Evolutionary conservation across 2,113 vertebrate species (phyloP).

Genomic region (human (Homo sapiens)): GRCh38 chr15:72950501-72951000

Average conservation of each 20-base stretch:
- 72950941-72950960: background rate
- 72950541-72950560: background rate
- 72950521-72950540: background rate
- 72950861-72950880: background rate
- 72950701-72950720: background rate
- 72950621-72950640: background rate
- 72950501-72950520: background rate
- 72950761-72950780: background rate
- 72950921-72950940: background rate
- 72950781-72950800: background rate
- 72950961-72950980: background rate
- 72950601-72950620: background rate
- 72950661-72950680: background rate
- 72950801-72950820: background rate
- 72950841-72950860: background rate
- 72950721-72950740: background rate
- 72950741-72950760: background rate
- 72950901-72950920: background rate
- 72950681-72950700: background rate
- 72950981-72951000: background rate
- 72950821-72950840: background rate
- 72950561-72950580: background rate
- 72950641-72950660: background rate
- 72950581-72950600: background rate
- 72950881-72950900: background rate